Percentiles rank a stretch among this genome's conserved stretches.
These are phyloP conservation scores for Ictalurus punctatus DNA, from an alignment of 2,113 vertebrate species.

Conservation along the genomic window DNA sequence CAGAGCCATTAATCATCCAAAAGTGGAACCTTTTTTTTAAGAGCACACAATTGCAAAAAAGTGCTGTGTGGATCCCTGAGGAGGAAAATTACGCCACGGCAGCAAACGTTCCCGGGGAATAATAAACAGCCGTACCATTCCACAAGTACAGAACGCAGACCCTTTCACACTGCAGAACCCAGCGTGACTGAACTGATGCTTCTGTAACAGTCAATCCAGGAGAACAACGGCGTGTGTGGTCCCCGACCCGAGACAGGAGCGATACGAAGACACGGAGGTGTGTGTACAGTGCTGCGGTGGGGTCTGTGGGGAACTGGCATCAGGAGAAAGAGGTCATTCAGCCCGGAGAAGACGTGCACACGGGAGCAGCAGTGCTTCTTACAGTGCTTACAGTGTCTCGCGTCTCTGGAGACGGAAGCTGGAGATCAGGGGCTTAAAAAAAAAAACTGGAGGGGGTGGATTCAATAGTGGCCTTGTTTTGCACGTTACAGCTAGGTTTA, in stretches of 20 bases:
- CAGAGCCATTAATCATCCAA: background rate
- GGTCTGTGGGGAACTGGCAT: background rate
- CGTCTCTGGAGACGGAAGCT: conserved; percentile 30
- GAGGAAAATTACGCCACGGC: conserved; percentile 1
- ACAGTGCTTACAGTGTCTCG: conserved; percentile 46
- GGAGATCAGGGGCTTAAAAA: conserved; percentile 3
- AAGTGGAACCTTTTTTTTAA: background rate
- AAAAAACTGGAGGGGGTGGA: background rate
- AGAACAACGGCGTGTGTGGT: background rate
- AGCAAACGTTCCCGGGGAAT: background rate
- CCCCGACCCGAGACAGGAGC: background rate
- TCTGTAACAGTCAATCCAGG: background rate
- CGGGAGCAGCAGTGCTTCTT: conserved; percentile 42
- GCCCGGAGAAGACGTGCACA: conserved; percentile 6
- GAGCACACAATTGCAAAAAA: background rate
- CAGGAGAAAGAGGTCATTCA: conserved; percentile 52
- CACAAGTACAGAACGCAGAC: background rate
- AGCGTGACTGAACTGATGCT: background rate
- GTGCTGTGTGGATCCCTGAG: background rate
- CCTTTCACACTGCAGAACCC: background rate
- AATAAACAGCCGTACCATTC: background rate
- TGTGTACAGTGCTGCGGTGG: conserved; percentile 25
- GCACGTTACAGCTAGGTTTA: background rate
- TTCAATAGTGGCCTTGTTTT: conserved; percentile 46
- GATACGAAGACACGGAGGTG: conserved; percentile 15